phyloP scores from a whole-genome alignment of 2,113 vertebrate genomes.

The Agapornis roseicollis region DNA sequence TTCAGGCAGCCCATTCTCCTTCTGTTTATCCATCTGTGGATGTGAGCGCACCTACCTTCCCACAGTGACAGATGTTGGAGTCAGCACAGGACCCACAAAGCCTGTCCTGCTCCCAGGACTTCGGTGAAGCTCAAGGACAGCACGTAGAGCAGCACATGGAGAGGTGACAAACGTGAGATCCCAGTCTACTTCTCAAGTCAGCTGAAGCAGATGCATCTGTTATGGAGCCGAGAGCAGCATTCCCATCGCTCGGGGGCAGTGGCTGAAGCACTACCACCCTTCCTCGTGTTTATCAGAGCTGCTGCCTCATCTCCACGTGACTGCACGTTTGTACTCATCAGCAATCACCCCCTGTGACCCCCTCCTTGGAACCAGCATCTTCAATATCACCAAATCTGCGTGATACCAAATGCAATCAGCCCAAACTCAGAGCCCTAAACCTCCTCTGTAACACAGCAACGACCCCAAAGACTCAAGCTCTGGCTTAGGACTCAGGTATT shows the following conservation, averaged over 20 bases:
- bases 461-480: not conserved
- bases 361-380: not conserved
- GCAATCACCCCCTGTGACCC: not conserved
- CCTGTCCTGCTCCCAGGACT: not conserved
- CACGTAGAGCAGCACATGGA: rapidly evolving
- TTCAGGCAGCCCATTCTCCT: slow-evolving; percentile 43
- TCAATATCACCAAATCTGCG: not conserved
- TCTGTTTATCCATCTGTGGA: slow-evolving; percentile 23
- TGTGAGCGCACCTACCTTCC: not conserved
- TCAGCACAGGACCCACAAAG: not conserved
- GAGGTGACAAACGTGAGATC: not conserved
- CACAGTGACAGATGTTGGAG: not conserved
- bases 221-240: not conserved
- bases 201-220: not conserved
- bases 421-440: rapidly evolving
- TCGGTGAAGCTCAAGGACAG: rapidly evolving
- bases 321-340: rapidly evolving
- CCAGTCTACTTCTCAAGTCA: not conserved
- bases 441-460: not conserved
- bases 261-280: not conserved
- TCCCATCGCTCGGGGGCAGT: rapidly evolving
- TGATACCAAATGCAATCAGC: rapidly evolving
- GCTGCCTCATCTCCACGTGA: not conserved
- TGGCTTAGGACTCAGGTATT: not conserved
- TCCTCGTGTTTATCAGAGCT: not conserved